phyloP scores from a whole-genome alignment of 2,888 invertebrate genomes.

The Dexiosoma caninum region DNA sequence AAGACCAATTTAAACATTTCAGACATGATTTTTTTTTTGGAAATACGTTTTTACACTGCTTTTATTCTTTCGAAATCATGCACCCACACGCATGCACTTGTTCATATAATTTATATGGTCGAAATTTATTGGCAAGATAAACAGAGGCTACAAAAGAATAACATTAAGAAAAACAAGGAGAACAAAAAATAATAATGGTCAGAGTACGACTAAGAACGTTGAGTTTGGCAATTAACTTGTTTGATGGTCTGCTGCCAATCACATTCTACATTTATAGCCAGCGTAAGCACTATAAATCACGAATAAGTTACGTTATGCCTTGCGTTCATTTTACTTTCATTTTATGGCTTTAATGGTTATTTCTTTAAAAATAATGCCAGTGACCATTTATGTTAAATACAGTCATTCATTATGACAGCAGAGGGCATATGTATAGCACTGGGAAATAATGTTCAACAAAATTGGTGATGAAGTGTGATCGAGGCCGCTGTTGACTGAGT shows the following conservation, averaged over 20 bases:
- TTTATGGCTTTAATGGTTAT: constrained; percentile 25
- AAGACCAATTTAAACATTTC: constrained; percentile 20
- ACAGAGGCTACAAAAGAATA: constrained; percentile 36
- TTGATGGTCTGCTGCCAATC: constrained; percentile 61
- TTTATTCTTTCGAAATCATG: neutral
- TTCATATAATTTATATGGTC: constrained; percentile 24
- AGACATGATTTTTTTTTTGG: neutral
- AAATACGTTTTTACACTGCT: neutral
- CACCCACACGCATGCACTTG: neutral
- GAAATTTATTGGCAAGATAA: constrained; percentile 38
- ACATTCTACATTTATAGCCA: constrained; percentile 52
- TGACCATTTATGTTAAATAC: constrained; percentile 30
- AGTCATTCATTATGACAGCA: neutral
- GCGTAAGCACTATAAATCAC: constrained; percentile 59
- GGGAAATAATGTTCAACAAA: too few species aligned
- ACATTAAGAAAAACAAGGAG: neutral
- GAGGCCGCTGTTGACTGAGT: too few species aligned
- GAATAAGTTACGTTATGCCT: constrained; percentile 34
- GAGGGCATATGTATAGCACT: neutral
- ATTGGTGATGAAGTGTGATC: too few species aligned
- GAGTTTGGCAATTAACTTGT: constrained; percentile 61
- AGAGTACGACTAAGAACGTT: neutral
- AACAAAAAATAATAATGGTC: neutral
- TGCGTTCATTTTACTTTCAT: constrained; percentile 17
- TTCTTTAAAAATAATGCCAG: constrained; percentile 29